These are phyloP conservation scores for Osmoderma eremita DNA, from an alignment of 2,888 invertebrate species.

Conservation along the genomic window DNA sequence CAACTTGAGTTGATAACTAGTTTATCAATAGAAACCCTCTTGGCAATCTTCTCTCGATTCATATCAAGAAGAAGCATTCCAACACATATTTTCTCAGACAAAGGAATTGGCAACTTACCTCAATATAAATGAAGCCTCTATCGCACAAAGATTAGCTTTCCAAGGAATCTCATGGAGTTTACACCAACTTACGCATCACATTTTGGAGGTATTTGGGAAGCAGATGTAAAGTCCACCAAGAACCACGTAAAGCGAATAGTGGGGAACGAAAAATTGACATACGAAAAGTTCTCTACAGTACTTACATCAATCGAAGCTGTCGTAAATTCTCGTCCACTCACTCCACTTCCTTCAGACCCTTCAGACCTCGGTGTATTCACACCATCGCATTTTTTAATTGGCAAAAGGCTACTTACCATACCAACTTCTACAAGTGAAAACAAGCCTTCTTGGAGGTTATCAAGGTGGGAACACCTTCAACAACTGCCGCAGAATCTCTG, in stretches of 20 bases:
- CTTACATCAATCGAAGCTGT: too few relatives aligned
- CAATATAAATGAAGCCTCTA: conserved; percentile 39
- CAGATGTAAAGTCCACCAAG: too few relatives aligned
- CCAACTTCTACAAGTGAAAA: not conserved
- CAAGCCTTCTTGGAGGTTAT: conserved; percentile 15
- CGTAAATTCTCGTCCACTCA: too few relatives aligned
- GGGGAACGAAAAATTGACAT: too few relatives aligned
- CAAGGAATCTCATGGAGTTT: too few relatives aligned
- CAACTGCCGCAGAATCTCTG: conserved; percentile 45
- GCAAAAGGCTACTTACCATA: not conserved
- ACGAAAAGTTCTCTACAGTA: too few relatives aligned
- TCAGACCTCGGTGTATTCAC: too few relatives aligned
- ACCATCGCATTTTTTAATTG: not conserved
- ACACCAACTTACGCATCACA: conserved; percentile 42
- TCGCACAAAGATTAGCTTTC: conserved; percentile 45
- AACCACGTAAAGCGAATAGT: too few relatives aligned
- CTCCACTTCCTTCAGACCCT: too few relatives aligned
- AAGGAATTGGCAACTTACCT: too few relatives aligned
- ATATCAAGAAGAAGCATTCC: conserved; percentile 43
- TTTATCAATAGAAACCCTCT: conserved; percentile 45
- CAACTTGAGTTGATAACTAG: conserved; percentile 52
- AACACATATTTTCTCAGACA: too few relatives aligned
- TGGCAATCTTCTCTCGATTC: conserved; percentile 43
- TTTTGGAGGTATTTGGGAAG: too few relatives aligned
- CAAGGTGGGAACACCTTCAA: conserved; percentile 48